These are phyloP conservation scores for Lydus trimaculatus DNA, from an alignment of 2,888 invertebrate species.

Conservation along the genomic window DNA sequence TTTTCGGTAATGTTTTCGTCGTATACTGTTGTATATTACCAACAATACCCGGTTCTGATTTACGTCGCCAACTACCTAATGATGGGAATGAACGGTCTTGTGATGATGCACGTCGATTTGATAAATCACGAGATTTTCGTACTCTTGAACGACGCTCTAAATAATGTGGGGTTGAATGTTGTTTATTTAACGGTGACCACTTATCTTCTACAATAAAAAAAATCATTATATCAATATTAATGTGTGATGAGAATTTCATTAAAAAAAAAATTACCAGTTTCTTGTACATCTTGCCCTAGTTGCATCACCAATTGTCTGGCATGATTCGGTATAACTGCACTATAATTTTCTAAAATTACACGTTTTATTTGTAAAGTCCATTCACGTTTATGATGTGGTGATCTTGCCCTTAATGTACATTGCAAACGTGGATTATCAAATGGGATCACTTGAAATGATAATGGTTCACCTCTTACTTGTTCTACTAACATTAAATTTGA, in stretches of 20 bases:
- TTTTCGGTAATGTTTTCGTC: slow-evolving; percentile 73
- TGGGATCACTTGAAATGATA: slow-evolving; percentile 96
- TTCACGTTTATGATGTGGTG: slow-evolving; percentile 84
- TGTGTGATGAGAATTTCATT: background rate
- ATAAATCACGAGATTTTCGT: slow-evolving; percentile 65
- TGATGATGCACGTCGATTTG: slow-evolving; percentile 52
- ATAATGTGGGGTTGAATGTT: slow-evolving; percentile 88
- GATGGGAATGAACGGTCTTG: slow-evolving; percentile 64
- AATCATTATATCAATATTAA: background rate
- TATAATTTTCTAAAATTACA: slow-evolving; percentile 94
- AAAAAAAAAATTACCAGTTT: slow-evolving; percentile 41
- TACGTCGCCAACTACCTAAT: slow-evolving; percentile 74
- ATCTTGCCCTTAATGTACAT: slow-evolving; percentile 86
- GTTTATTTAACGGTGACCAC: slow-evolving; percentile 72
- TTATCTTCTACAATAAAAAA: slow-evolving; percentile 51
- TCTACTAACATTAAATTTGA: slow-evolving; percentile 98
- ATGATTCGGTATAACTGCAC: slow-evolving; percentile 92
- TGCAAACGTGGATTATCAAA: slow-evolving; percentile 94
- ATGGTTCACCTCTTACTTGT: slow-evolving; percentile 90
- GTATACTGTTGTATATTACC: slow-evolving; percentile 62
- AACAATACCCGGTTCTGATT: slow-evolving; percentile 72
- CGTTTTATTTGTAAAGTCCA: slow-evolving; percentile 82
- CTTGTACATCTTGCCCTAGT: slow-evolving; percentile 73
- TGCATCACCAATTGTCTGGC: slow-evolving; percentile 92
- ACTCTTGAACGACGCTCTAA: slow-evolving; percentile 81